Percentiles rank a stretch among this genome's conserved stretches.
These are phyloP conservation scores for Pyrgilauda ruficollis DNA, from an alignment of 2,113 vertebrate genomes.

Conservation along the genomic window DNA sequence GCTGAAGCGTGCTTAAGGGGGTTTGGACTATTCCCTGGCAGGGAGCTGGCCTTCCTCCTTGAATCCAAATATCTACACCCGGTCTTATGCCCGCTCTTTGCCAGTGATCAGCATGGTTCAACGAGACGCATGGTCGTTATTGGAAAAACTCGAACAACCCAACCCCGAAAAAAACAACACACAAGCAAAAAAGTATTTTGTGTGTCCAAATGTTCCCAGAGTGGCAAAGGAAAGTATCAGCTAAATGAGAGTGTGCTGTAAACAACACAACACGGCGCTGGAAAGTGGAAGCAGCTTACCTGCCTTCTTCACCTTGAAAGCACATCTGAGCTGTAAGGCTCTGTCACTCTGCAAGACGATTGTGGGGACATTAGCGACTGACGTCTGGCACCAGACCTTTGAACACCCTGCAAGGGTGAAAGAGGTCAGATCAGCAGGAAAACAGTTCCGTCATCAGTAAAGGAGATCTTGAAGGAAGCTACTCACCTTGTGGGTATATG, in stretches of 20 bases:
- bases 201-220: background rate
- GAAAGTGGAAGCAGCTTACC: background rate
- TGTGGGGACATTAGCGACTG: background rate
- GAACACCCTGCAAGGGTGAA: background rate
- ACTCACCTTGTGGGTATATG: fast-evolving
- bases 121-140: fast-evolving
- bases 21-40: fast-evolving
- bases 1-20: no score
- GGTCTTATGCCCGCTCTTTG: fast-evolving
- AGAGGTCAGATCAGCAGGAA: background rate
- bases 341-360: no score
- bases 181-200: fast-evolving
- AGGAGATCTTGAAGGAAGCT: background rate
- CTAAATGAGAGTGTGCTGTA: background rate
- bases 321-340: fast-evolving
- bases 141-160: fast-evolving
- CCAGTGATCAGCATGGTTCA: background rate
- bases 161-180: no score
- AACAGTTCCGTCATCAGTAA: background rate
- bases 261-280: fast-evolving
- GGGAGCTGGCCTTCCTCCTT: background rate
- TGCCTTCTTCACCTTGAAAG: fast-evolving
- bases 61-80: fast-evolving
- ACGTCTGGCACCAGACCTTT: background rate
- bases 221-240: background rate